These are phyloP conservation scores for Drosophila diplacantha DNA, from an alignment of 2,888 invertebrate genomes.

Conservation along the genomic window DNA sequence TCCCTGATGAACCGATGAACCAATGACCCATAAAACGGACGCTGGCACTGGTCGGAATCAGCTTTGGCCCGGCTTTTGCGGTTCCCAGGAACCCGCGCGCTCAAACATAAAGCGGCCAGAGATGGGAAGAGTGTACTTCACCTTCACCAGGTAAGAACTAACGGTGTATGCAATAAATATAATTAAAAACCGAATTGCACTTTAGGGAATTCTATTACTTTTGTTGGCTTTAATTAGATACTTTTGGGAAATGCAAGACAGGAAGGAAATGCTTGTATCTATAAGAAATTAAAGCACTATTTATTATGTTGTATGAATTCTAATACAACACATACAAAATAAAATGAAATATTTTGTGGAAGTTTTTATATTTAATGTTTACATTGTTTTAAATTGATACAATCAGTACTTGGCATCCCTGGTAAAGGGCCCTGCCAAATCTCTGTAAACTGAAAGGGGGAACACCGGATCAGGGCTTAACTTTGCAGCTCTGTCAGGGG, in stretches of 20 bases:
- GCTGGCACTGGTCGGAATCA: slow-evolving; percentile 33
- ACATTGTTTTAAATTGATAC: no score
- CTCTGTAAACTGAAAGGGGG: slow-evolving; percentile 13
- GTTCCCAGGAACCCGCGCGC: slow-evolving; percentile 57
- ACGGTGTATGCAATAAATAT: background rate
- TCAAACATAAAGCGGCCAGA: slow-evolving; percentile 14
- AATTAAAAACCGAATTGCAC: background rate
- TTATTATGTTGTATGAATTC: no score
- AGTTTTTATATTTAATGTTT: background rate
- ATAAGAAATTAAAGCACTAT: background rate
- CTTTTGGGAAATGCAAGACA: background rate
- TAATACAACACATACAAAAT: no score
- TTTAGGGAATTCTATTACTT: background rate
- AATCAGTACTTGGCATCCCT: slow-evolving; percentile 12
- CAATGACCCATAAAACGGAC: slow-evolving; percentile 64
- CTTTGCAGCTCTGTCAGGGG: slow-evolving; percentile 13
- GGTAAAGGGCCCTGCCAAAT: slow-evolving; percentile 52
- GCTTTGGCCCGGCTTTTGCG: slow-evolving; percentile 52
- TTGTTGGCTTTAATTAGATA: background rate
- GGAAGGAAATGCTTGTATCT: background rate
- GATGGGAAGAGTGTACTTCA: slow-evolving; percentile 1
- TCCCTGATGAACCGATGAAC: slow-evolving; percentile 14
- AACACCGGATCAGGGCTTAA: slow-evolving; percentile 24
- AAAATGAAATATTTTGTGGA: background rate
- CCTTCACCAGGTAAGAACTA: background rate